Base-by-base conservation (phyloP, 2,888 invertebrate species). In the Oxystoma pomonae region DNA sequence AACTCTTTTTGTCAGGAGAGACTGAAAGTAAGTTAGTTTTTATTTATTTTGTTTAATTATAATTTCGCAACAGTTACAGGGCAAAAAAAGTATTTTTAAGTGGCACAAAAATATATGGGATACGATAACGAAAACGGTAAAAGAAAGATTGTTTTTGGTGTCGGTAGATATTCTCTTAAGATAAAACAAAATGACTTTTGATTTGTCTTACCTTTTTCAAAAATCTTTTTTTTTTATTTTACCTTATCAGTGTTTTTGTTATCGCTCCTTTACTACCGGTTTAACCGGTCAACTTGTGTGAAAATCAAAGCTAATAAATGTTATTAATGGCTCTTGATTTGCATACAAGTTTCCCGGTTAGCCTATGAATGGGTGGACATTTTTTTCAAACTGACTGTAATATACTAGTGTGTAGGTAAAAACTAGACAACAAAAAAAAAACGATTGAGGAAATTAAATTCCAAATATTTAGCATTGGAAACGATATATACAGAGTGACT, bases 51-150 rank as follows among this genome's bases (percentile, higher is more conserved):
- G 35, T 68, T 65, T 60, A 59, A 61, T 63, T 63, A 65, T 65
- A 58, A 64, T 64, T 67, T 65, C 61, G 70, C 67, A 73, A 69
- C 68, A 61, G 61, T 72, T 74, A 74, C 75, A 75, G 75, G 74
- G 74, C 74, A 69, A 71, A 71, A n/a, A 69, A 73, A 74, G 73
- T 74, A 75, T 75, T 75, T 67, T 65, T 62, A 66, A 65, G 55
- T 55, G 60, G 50, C 55, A 19, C 20, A 55, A 50, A 51, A 22
- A 55, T 60, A 55, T n/a, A 55, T n/a, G n/a, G n/a, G n/a, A n/a
- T n/a, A n/a, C n/a, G n/a, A n/a, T n/a, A n/a, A n/a, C n/a, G n/a
- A n/a, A n/a, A n/a, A n/a, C n/a, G n/a, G n/a, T n/a, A n/a, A n/a
- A n/a, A n/a, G n/a, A n/a, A n/a, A n/a, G n/a, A n/a, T n/a, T n/a